phyloP scores from a whole-genome alignment of 2,113 vertebrate species.

The Falco punctatus region DNA sequence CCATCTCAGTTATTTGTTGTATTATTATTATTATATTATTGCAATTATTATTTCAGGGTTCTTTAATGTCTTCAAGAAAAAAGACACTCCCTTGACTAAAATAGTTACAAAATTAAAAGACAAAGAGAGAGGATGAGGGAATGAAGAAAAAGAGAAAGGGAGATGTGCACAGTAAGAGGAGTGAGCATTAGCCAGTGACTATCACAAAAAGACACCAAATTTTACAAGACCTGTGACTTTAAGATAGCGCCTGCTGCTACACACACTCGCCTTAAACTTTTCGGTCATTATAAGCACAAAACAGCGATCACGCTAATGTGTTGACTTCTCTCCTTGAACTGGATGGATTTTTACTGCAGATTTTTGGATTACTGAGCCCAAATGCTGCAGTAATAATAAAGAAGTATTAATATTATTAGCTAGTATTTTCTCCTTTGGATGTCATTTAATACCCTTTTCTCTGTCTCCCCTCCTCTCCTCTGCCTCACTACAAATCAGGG shows the following conservation, averaged over 20 bases:
- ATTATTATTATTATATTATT: not conserved
- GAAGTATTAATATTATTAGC: conserved; percentile 8
- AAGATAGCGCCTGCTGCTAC: not conserved
- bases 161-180: not conserved
- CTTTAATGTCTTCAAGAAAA: not conserved
- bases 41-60: not conserved
- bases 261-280: not conserved
- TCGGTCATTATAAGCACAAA: not conserved
- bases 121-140: not conserved
- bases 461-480: not conserved
- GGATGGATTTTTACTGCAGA: conserved; percentile 22
- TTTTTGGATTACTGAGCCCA: conserved; percentile 22
- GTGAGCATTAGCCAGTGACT: too few relatives aligned
- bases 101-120: not conserved
- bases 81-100: not conserved
- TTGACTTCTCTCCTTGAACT: not conserved
- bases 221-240: too few relatives aligned
- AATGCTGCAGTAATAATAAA: conserved; percentile 21
- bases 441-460: conserved; percentile 1
- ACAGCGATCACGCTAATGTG: not conserved
- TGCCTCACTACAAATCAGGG: not conserved
- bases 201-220: not conserved
- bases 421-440: conserved; percentile 2
- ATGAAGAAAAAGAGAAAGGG: not conserved
- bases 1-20: not conserved